Evolutionary conservation across 2,888 invertebrate species (phyloP), one percentile per base, ranked within the genome.

Genomic region (Perithous albicinctus): DNA sequence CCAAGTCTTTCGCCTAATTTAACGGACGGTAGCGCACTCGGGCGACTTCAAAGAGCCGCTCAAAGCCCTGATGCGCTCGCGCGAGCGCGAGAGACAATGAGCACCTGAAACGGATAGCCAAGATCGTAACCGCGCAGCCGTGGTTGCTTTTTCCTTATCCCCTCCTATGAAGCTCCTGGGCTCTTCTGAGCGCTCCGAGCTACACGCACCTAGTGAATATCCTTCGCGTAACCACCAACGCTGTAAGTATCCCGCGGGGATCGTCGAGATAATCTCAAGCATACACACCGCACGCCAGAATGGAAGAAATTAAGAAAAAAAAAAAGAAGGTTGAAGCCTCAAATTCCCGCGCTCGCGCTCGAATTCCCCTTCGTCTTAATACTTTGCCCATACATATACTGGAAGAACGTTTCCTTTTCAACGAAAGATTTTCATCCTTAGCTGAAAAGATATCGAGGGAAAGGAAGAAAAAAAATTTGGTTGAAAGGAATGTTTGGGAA

Each of bases 1-100:
- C 54, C 29, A 38, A 70, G 84, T 87, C 87, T 88, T 86, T 90
- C 90, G 90, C 87, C 89, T 90, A 91, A 91, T 90, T 91, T 91
- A 91, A 91, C 91, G 86, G 86, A 72, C 87, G 85, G 87, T 86
- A 86, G 87, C 85, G 63, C 70, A 73, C 66, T 75, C 54, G 67
- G 32, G 38, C 64, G 78, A 86, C 87, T 86, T 90, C 89, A 89
- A 90, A 90, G 87, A 73, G 69, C 61, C 84, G 78, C 77, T 76
- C 85, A 84, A 85, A 87, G 46, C 73, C 85, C 51, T 8, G 83
- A n/a, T n/a, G n/a, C n/a, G n/a, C n/a, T n/a, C 41, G 23, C 54
- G 2, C 46, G 82, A 77, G 76, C 63, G 74, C 64, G 69, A 86
- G 88, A 90, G 89, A 90, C 90, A 90, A 90, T 90, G 88, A 84